These are phyloP conservation scores for Criorhina ranunculi DNA, from an alignment of 2,888 invertebrate species.

Conservation along the genomic window DNA sequence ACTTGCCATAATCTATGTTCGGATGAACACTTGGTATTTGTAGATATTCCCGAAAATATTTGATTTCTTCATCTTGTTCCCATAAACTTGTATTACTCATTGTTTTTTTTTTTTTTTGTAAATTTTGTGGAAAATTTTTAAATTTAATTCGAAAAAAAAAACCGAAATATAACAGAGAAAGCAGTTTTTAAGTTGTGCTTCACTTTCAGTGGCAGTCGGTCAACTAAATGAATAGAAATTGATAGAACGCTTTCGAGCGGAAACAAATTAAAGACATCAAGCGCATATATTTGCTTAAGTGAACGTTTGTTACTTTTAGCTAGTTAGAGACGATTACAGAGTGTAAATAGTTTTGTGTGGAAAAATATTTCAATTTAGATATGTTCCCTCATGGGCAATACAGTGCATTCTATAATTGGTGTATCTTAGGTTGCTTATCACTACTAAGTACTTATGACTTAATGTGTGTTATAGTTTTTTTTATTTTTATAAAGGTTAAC, in stretches of 20 bases:
- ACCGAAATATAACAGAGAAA: neutral
- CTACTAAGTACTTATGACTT: neutral
- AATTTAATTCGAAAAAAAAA: neutral
- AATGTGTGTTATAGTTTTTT: too few species aligned
- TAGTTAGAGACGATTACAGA: neutral
- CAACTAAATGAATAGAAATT: slow-evolving; percentile 49
- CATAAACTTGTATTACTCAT: slow-evolving; percentile 79
- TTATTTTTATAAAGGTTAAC: too few species aligned
- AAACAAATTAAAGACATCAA: slow-evolving; percentile 21
- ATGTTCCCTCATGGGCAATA: neutral
- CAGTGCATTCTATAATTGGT: slow-evolving; percentile 12
- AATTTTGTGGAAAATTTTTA: slow-evolving; percentile 10
- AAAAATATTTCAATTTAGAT: slow-evolving; percentile 13
- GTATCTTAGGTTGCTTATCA: neutral
- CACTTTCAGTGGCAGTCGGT: slow-evolving; percentile 15
- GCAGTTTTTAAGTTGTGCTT: slow-evolving; percentile 37
- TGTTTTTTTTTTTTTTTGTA: neutral
- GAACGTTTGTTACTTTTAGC: slow-evolving; percentile 8
- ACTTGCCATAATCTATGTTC: slow-evolving; percentile 92
- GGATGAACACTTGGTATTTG: slow-evolving; percentile 95
- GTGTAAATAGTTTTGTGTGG: slow-evolving; percentile 8
- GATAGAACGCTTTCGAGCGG: slow-evolving; percentile 45
- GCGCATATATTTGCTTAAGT: slow-evolving; percentile 4
- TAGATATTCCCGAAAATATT: slow-evolving; percentile 93
- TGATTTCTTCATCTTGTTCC: slow-evolving; percentile 87